Evolutionary conservation across 2,113 vertebrate species (phyloP), one percentile per base, ranked within the genome.

Genomic region (Vombatus ursinus): DNA sequence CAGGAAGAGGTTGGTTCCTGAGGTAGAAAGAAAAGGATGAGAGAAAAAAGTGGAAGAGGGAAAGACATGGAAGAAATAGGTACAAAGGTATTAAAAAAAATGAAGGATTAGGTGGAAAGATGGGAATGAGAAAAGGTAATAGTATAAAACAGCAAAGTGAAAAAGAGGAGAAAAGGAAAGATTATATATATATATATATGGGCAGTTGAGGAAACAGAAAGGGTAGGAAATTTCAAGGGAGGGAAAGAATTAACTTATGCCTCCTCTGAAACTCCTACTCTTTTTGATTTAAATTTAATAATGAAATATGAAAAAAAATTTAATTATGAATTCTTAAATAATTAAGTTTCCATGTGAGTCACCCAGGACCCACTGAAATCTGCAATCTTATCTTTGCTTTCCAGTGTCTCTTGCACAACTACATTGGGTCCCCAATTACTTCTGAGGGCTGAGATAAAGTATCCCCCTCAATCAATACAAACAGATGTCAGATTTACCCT

Each of bases 1-100:
- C 61, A 97, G 61, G 92, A 96, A 96, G 26, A 97, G 47, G 37
- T 96, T 97, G 90, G 89, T 52, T 0, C 96, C 95, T 97, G 57
- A 57, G n/a, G 7, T 37, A 37, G 31, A 37, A 54, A 95, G 51
- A 48, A 3, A 14, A 93, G 54, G 50, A 24, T 49, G 16, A 48
- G 47, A 49, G 37, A 61, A 9, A 92, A 68, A 31, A 26, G 28
- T 92, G 10, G 25, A 26, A 3, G 44, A 47, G 24, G 28, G 50
- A 61, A 93, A 91, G 0, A 12, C 24, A 47, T 3, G 4, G 48
- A 49, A 49, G 48, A 3, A 91, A 12, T 48, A 0, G 26, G 23
- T 25, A 22, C 5, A 53, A 25, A 7, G 23, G 23, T 52, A 53
- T 5, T 7, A 24, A 53, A 24, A 53, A 53, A 5, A 24, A 25